Base-by-base conservation (phyloP, 2,113 vertebrate genomes). In the rabbit (Oryctolagus cuniculus) region DNA sequence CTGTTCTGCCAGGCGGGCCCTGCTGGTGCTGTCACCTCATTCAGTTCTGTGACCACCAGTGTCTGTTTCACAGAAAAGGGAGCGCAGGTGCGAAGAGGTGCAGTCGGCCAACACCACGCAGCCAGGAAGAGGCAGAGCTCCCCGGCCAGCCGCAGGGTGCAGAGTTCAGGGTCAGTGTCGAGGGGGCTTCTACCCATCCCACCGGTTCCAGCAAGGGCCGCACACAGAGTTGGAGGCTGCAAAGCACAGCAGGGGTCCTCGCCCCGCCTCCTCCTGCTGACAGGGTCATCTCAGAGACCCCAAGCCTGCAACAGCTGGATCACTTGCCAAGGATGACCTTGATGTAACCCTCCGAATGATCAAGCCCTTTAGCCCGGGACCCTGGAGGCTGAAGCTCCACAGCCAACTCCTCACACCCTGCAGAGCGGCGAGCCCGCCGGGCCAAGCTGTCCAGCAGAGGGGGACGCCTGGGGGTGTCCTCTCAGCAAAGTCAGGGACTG, bases 181-280 rank as follows among this genome's bases (percentile, higher is more conserved):
- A 24, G 61, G 58, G 19, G 5, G 31, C 8, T 55, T 84, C 69
- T 24, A 63, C 21, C 55, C 44, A 67, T 78, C 15, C 29, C 19
- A 0, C 21, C 19, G 36, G 24, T 6, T 49, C 69, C 61, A 44
- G 55, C 44, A 69, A 84, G 58, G 55, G 73, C 69, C 49, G 44
- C 34, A 25, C 44, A 38, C 11, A 7, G 53, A 73, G 74, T 34
- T n/a, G 25, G 49, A 51, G 63, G 6, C 49, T 19, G 44, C 9
- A 6, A 51, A 24, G 74, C 5, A 22, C 31, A 0, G 5, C 10
- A 12, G 2, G 3, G 27, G 4, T 17, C 63, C 66, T 0, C 4
- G 53, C 29, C 64, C 64, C 27, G 53, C 9, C 16, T 36, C 58
- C 27, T 0, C 21, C 3, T 15, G 38, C 67, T 2, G 2, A 38